A percentile compares a stretch with the other conserved stretches of the same genome.
phyloP scores from a whole-genome alignment of 2,797 vertebrate genomes.

The Triplophysa bombifrons region DNA sequence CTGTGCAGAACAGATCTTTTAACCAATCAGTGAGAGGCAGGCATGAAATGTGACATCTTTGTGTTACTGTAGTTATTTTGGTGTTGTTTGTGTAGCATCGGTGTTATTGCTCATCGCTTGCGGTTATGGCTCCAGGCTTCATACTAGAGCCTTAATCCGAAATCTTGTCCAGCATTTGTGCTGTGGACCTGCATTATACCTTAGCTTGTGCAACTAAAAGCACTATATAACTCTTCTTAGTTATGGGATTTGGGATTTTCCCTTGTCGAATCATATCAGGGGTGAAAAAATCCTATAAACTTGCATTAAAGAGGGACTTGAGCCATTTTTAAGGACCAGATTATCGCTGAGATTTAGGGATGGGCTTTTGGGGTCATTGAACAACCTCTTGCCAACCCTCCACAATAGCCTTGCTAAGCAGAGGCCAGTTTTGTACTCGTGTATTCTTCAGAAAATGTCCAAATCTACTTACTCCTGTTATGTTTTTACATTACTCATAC shows the following conservation, averaged over 20 bases:
- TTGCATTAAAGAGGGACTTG: not conserved
- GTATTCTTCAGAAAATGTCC: not conserved
- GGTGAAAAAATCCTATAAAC: not conserved
- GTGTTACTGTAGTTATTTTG: not conserved
- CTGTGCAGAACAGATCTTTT: conserved; percentile 25
- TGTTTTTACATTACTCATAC: not conserved
- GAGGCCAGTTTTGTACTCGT: not conserved
- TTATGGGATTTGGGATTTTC: not conserved
- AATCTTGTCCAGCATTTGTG: not conserved
- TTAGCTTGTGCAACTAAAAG: not conserved
- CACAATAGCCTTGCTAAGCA: not conserved
- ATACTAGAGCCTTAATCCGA: not conserved
- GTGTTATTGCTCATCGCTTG: not conserved
- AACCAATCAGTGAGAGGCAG: conserved; percentile 4
- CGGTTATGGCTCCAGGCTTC: not conserved
- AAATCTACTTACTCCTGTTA: not conserved
- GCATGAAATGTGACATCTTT: conserved; percentile 13
- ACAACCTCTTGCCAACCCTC: not conserved
- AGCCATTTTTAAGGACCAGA: not conserved
- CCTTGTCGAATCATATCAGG: not conserved
- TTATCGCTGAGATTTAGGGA: not conserved
- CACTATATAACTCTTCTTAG: not conserved
- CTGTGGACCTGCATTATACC: not conserved
- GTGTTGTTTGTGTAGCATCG: not conserved
- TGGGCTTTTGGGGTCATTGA: not conserved